Evolutionary conservation across 2,797 vertebrate species (phyloP).

Genomic region (Oreochromis grahami): DNA sequence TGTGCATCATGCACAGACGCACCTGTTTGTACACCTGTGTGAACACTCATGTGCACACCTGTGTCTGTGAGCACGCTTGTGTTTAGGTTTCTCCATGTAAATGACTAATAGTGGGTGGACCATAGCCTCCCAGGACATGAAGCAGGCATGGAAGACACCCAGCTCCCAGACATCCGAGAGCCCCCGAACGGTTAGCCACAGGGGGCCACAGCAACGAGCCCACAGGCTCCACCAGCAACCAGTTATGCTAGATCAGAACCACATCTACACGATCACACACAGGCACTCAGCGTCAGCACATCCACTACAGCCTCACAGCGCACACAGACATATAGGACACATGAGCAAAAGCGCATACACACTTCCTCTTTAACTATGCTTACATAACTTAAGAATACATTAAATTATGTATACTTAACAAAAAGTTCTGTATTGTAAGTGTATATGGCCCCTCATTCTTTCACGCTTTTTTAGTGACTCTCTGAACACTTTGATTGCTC

Average conservation of each 20-base stretch:
- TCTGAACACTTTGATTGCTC: not conserved
- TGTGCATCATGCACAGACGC: not conserved
- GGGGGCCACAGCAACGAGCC: not conserved
- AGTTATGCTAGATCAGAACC: not conserved
- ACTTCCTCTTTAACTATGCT: not conserved
- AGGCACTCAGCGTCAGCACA: not conserved
- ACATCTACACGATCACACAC: not conserved
- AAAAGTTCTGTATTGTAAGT: not conserved
- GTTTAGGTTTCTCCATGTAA: not conserved
- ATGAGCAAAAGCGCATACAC: not conserved
- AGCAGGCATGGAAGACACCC: not conserved
- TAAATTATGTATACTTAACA: not conserved
- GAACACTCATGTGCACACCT: not conserved
- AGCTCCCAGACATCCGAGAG: not conserved
- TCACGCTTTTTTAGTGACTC: not conserved
- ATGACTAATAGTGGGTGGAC: not conserved
- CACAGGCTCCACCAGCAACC: not conserved
- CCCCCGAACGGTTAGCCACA: not conserved
- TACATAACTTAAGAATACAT: not conserved
- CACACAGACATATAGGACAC: not conserved
- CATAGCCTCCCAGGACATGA: not conserved
- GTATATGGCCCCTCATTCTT: not conserved
- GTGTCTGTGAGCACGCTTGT: not conserved
- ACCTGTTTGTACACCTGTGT: not conserved
- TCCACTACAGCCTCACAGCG: not conserved